Percentiles rank a stretch among this genome's conserved stretches.
Conservation (phyloP, 1,140 invertebrate genomes). For the Tribolium castaneum region DNA sequence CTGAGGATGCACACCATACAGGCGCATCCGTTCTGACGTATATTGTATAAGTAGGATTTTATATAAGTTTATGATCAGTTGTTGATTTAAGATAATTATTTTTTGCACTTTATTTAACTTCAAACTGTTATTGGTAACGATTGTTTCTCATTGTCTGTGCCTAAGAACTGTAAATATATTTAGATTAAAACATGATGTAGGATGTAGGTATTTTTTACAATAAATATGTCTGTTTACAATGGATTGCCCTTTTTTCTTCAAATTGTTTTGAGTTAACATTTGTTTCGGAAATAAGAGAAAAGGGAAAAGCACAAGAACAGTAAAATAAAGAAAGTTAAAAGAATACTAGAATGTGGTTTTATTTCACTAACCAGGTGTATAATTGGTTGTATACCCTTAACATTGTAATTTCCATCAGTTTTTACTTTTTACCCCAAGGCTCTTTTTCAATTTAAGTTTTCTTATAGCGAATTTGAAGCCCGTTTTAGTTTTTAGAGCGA, state of each 20-base stretch:
- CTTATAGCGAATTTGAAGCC: too few species aligned
- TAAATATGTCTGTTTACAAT: conserved; percentile 5
- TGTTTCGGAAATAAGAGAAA: too few species aligned
- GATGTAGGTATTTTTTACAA: conserved; percentile 17
- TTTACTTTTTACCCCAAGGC: too few species aligned
- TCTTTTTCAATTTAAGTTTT: too few species aligned
- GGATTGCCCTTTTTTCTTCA: neutral
- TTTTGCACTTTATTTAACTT: neutral
- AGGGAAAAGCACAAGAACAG: too few species aligned
- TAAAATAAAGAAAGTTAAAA: too few species aligned
- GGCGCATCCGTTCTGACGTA: conserved; percentile 59
- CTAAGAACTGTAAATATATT: conserved; percentile 26
- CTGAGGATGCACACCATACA: conserved; percentile 58
- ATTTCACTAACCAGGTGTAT: too few species aligned
- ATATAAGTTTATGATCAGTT: neutral
- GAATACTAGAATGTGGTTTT: too few species aligned
- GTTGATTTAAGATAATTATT: neutral
- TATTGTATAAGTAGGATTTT: conserved; percentile 25
- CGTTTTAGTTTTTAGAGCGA: too few species aligned
- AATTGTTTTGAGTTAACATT: too few species aligned
- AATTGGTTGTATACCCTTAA: neutral
- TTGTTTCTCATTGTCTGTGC: conserved; percentile 8
- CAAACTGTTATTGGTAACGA: neutral
- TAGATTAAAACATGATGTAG: conserved; percentile 14
- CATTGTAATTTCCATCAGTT: too few species aligned